phyloP scores from a whole-genome alignment of 2,113 vertebrate genomes.

The Lophura nycthemera region DNA sequence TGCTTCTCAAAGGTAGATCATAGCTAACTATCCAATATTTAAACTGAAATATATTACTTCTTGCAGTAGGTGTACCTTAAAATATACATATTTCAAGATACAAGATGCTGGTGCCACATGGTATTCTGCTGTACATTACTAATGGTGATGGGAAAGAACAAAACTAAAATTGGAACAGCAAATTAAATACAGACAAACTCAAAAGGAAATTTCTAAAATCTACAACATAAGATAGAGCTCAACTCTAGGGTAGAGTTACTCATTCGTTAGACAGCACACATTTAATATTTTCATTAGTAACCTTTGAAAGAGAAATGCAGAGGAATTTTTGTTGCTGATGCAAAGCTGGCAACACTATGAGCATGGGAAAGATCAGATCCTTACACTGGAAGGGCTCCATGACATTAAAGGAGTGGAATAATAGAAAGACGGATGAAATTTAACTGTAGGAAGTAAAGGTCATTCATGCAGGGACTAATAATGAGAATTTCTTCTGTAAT shows the following conservation, averaged over 20 bases:
- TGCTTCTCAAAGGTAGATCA: background rate
- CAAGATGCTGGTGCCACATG: background rate
- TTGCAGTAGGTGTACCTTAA: background rate
- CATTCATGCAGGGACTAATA: constrained; percentile 30
- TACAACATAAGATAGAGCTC: background rate
- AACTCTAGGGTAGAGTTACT: background rate
- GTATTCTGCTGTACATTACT: background rate
- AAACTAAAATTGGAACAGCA: background rate
- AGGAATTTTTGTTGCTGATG: background rate
- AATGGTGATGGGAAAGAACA: background rate
- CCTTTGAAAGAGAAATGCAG: background rate
- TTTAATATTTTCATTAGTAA: background rate
- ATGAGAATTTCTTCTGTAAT: constrained; percentile 48
- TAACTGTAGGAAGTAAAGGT: constrained; percentile 51
- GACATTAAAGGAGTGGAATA: constrained; percentile 23
- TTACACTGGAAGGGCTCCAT: background rate
- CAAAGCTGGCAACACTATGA: background rate
- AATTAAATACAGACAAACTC: background rate
- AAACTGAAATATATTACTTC: background rate
- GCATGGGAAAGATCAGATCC: background rate
- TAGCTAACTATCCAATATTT: background rate
- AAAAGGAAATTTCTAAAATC: background rate
- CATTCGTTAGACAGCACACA: background rate
- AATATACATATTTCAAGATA: background rate
- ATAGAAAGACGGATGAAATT: constrained; percentile 24